Percentiles rank a stretch among this genome's conserved stretches.
Evolutionary conservation across 2,888 invertebrate genomes (phyloP).

Genomic region (Orthonychiurus folsomi): DNA sequence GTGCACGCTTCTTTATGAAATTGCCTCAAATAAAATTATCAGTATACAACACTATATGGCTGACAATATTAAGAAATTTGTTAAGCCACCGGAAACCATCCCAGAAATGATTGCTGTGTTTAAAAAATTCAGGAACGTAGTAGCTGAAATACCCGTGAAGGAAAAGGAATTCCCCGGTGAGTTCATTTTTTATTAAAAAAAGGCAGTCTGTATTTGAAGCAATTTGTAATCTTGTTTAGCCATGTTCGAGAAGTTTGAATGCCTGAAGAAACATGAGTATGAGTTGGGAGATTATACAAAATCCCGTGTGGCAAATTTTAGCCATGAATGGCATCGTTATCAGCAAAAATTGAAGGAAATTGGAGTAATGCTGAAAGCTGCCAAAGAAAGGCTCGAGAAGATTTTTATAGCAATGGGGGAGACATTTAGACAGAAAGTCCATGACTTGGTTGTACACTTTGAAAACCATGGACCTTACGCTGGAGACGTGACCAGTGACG

Average conservation of each 20-base stretch:
- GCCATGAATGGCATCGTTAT: slow-evolving; percentile 61
- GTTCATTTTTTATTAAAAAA: neutral
- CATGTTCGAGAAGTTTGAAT: slow-evolving; percentile 63
- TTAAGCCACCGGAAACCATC: slow-evolving; percentile 61
- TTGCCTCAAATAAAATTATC: slow-evolving; percentile 55
- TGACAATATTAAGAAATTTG: slow-evolving; percentile 50
- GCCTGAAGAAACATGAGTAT: slow-evolving; percentile 45
- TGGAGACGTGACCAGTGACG: slow-evolving; percentile 16
- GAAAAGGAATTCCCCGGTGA: slow-evolving; percentile 60
- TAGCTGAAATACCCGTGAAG: slow-evolving; percentile 54
- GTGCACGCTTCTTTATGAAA: slow-evolving; percentile 43
- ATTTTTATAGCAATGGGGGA: slow-evolving; percentile 44
- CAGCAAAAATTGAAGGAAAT: slow-evolving; percentile 59
- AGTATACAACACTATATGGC: slow-evolving; percentile 57
- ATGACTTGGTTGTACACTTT: slow-evolving; percentile 60
- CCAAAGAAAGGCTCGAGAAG: slow-evolving; percentile 50
- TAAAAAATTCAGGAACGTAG: slow-evolving; percentile 58
- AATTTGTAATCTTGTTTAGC: slow-evolving; percentile 39
- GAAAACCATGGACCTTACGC: slow-evolving; percentile 57
- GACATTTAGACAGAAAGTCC: slow-evolving; percentile 60
- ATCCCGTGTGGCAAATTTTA: slow-evolving; percentile 44
- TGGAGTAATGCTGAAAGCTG: slow-evolving; percentile 61
- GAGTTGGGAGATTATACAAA: slow-evolving; percentile 27
- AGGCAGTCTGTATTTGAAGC: too few relatives aligned
- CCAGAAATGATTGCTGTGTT: slow-evolving; percentile 62